A percentile compares a stretch with the other conserved stretches of the same genome.
These are phyloP conservation scores for Frankliniella intonsa DNA, from an alignment of 2,888 invertebrate species.

Conservation along the genomic window DNA sequence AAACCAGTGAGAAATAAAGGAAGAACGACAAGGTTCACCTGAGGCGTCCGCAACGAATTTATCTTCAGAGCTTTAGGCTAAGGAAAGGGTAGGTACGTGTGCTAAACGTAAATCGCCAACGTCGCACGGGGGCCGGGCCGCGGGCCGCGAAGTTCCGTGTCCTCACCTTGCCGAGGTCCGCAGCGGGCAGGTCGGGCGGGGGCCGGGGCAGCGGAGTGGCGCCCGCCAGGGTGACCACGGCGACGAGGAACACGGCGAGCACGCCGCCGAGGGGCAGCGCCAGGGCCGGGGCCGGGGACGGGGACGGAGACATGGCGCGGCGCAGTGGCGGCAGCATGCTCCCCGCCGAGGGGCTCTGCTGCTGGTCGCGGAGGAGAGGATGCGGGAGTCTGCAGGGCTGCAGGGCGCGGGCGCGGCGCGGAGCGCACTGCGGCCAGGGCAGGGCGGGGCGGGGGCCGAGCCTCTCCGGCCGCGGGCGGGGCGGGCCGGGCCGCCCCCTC, in stretches of 20 bases:
- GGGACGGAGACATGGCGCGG: not conserved
- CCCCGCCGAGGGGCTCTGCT: not conserved
- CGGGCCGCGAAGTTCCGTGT: too few species aligned
- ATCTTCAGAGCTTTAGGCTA: not conserved
- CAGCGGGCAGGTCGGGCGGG: not conserved
- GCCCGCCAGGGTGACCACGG: conserved; percentile 1
- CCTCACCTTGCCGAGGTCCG: not conserved
- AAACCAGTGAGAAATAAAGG: not conserved
- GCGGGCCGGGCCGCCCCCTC: not conserved
- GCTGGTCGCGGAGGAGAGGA: not conserved
- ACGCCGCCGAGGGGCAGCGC: not conserved
- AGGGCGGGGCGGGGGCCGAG: not conserved
- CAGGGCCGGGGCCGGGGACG: not conserved
- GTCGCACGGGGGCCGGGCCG: not conserved
- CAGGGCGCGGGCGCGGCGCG: not conserved
- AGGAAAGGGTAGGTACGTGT: not conserved
- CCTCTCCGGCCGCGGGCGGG: not conserved
- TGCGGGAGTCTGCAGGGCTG: not conserved
- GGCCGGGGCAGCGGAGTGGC: not conserved
- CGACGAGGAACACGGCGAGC: not conserved
- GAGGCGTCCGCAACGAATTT: not conserved
- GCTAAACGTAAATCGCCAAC: not conserved
- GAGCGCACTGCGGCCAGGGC: not conserved
- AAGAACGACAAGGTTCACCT: not conserved
- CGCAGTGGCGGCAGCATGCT: not conserved